A percentile compares a stretch with the other conserved stretches of the same genome.
phyloP scores from a whole-genome alignment of 2,888 invertebrate species.

The Disparrhopalites patrizii region DNA sequence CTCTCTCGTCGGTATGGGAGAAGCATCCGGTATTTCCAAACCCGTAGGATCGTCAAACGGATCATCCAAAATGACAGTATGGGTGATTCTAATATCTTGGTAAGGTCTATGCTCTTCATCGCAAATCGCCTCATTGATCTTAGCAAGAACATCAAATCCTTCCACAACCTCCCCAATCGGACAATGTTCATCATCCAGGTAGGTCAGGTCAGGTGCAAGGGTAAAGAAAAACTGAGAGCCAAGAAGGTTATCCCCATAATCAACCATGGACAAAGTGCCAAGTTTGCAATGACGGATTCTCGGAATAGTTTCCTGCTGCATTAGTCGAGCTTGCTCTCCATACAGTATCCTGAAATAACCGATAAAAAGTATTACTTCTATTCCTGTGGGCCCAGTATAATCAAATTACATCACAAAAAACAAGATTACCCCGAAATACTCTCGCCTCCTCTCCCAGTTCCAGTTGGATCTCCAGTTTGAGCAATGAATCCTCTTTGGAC shows the following conservation, averaged over 20 bases:
- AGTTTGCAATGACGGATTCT: constrained; percentile 81
- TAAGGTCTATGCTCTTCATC: constrained; percentile 86
- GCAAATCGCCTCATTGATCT: constrained; percentile 89
- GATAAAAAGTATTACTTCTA: background rate
- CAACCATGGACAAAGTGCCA: constrained; percentile 91
- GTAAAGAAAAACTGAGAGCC: constrained; percentile 97
- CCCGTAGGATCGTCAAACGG: constrained; percentile 86
- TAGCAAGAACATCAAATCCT: constrained; percentile 73
- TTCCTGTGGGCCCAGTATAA: background rate
- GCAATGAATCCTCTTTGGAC: constrained; percentile 92
- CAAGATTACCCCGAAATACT: constrained; percentile 69
- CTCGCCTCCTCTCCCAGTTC: constrained; percentile 84
- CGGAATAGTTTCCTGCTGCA: constrained; percentile 85
- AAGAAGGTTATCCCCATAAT: constrained; percentile 82
- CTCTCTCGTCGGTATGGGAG: constrained; percentile 83
- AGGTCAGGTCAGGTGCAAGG: constrained; percentile 77
- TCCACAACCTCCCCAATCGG: constrained; percentile 95
- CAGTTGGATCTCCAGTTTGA: constrained; percentile 95
- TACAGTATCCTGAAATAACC: constrained; percentile 61
- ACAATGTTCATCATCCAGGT: constrained; percentile 85
- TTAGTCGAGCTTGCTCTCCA: constrained; percentile 80
- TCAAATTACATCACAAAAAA: background rate
- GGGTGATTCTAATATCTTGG: constrained; percentile 92
- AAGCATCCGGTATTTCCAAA: constrained; percentile 71
- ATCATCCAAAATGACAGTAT: constrained; percentile 93